These are phyloP conservation scores for Drosophila kambysellisi DNA, from an alignment of 2,888 invertebrate genomes.

Conservation along the genomic window DNA sequence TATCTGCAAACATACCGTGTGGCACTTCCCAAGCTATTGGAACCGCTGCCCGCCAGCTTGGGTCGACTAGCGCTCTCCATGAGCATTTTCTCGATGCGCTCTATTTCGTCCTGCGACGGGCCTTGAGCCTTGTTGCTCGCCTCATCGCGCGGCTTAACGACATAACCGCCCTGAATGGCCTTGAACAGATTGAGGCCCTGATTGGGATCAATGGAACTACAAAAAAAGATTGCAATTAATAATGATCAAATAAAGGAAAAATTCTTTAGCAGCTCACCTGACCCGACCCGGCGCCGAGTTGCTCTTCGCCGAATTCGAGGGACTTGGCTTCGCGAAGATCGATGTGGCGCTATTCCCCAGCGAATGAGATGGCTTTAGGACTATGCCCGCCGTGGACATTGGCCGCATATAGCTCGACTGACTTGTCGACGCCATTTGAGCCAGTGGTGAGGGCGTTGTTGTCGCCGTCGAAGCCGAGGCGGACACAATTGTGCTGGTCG, in stretches of 20 bases:
- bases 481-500: conserved; percentile 80
- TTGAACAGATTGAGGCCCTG: conserved; percentile 85
- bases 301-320: conserved; percentile 85
- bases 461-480: conserved; percentile 67
- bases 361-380: conserved; percentile 84
- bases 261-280: conserved; percentile 63
- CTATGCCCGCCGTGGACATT: conserved; percentile 75
- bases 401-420: conserved; percentile 75
- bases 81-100: conserved; percentile 87
- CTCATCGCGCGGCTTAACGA: conserved; percentile 89
- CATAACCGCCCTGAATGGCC: conserved; percentile 87
- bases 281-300: conserved; percentile 85
- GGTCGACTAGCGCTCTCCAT: conserved; percentile 84
- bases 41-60: conserved; percentile 85
- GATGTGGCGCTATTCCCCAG: conserved; percentile 85
- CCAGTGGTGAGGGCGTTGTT: conserved; percentile 71
- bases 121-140: conserved; percentile 89
- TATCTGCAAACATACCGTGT: conserved; percentile 80
- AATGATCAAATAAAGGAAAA: too few relatives aligned
- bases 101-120: conserved; percentile 87
- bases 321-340: conserved; percentile 85
- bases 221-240: conserved; percentile 7
- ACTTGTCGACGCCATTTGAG: conserved; percentile 71
- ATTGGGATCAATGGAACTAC: conserved; percentile 85
- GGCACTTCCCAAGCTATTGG: conserved; percentile 86